These are phyloP conservation scores for Echinarachnius parma DNA, from an alignment of 53 echinoderm and acorn worm species.

Conservation along the genomic window DNA sequence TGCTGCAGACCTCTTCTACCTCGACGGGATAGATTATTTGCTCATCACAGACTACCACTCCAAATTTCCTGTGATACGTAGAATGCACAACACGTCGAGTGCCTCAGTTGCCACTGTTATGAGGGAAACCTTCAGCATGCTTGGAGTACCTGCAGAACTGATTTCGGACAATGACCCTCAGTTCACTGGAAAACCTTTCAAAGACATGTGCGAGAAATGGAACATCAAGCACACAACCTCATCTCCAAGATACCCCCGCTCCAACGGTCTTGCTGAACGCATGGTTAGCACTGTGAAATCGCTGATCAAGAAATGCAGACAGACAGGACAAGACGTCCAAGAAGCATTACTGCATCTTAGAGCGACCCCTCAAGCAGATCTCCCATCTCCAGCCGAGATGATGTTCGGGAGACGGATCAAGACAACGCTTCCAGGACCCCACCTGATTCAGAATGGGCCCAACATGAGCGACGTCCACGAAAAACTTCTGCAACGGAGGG, in stretches of 20 bases:
- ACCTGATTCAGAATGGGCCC: too few relatives aligned
- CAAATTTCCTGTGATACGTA: constrained; percentile 31
- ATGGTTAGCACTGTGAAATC: constrained; percentile 62
- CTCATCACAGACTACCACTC: constrained; percentile 46
- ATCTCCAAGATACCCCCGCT: constrained; percentile 60
- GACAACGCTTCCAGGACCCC: constrained; percentile 45
- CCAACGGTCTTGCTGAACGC: constrained; percentile 62
- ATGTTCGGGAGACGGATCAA: constrained; percentile 46
- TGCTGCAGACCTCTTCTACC: constrained; percentile 34
- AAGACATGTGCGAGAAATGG: constrained; percentile 54
- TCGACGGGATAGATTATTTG: neutral
- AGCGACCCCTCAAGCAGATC: constrained; percentile 46
- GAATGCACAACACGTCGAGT: constrained; percentile 20
- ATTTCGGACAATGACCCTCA: constrained; percentile 69
- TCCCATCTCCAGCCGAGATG: constrained; percentile 73
- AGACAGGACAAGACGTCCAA: constrained; percentile 34
- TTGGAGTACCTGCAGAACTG: constrained; percentile 48
- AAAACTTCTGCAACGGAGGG: too few relatives aligned
- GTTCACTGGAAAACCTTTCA: constrained; percentile 47
- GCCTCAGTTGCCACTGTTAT: constrained; percentile 16
- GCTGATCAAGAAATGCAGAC: constrained; percentile 48
- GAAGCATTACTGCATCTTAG: constrained; percentile 43
- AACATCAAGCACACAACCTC: constrained; percentile 57
- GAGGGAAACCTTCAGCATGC: constrained; percentile 19
- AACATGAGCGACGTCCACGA: too few relatives aligned